A percentile compares a stretch with the other conserved stretches of the same genome.
Conservation (phyloP, 1,140 invertebrate genomes). For the Plodia interpunctella region DNA sequence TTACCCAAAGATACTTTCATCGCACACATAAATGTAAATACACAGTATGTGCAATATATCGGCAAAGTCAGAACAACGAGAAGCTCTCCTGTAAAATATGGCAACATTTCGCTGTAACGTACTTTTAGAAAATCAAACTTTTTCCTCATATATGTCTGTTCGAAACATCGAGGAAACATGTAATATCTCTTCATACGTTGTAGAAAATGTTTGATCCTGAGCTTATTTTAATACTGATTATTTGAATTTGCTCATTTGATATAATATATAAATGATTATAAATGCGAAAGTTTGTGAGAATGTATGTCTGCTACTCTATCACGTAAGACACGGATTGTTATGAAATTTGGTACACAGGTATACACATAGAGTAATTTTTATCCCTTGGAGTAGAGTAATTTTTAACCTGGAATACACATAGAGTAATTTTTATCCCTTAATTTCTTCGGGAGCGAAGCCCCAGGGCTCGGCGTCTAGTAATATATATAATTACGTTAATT, state of each 20-base stretch:
- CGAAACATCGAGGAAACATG: constrained; percentile 1
- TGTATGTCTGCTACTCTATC: too few species aligned
- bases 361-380: too few species aligned
- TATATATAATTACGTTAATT: too few species aligned
- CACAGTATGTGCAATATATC: not conserved
- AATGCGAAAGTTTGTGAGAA: too few species aligned
- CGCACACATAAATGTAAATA: constrained; percentile 6
- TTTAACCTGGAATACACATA: too few species aligned
- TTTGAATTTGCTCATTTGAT: not conserved
- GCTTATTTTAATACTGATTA: not conserved
- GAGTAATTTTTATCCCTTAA: too few species aligned
- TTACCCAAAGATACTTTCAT: not conserved
- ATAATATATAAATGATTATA: too few species aligned
- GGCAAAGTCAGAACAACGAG: constrained; percentile 3
- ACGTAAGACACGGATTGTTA: too few species aligned
- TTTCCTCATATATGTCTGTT: not conserved
- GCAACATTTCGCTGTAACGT: constrained; percentile 4
- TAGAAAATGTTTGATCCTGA: not conserved
- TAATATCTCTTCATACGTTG: not conserved
- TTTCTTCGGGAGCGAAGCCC: too few species aligned
- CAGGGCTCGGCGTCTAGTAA: too few species aligned
- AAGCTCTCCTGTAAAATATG: constrained; percentile 1
- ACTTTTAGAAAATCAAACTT: constrained; percentile 6
- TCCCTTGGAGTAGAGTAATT: too few species aligned
- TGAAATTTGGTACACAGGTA: too few species aligned